phyloP scores from a whole-genome alignment of 2,888 invertebrate genomes.

The Syritta pipiens region DNA sequence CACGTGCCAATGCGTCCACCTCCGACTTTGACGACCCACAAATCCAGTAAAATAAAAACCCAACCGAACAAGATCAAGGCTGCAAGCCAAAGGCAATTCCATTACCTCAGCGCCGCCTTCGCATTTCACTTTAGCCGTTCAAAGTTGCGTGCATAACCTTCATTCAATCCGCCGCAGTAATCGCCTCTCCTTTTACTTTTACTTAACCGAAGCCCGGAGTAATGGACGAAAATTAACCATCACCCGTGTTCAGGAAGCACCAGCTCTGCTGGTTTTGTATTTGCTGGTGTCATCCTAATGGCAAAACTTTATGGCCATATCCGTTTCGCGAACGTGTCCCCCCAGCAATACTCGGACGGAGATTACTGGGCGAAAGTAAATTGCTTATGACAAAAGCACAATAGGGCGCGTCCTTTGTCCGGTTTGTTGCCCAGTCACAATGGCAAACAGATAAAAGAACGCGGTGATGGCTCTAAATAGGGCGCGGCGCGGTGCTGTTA shows the following conservation, averaged over 20 bases:
- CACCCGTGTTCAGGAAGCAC: too few relatives aligned
- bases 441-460: slow-evolving; percentile 30
- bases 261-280: too few relatives aligned
- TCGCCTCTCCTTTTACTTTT: background rate
- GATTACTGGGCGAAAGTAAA: slow-evolving; percentile 11
- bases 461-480: background rate
- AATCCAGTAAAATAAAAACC: background rate
- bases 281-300: slow-evolving; percentile 3
- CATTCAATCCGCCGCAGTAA: too few relatives aligned
- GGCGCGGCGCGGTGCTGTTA: slow-evolving; percentile 14
- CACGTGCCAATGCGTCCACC: background rate
- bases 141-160: slow-evolving; percentile 10
- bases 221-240: slow-evolving; percentile 4
- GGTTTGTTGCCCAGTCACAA: slow-evolving; percentile 8
- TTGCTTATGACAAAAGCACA: slow-evolving; percentile 36
- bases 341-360: background rate
- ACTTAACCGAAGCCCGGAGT: background rate
- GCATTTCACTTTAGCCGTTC: background rate
- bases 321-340: slow-evolving; percentile 18
- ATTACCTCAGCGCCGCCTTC: background rate
- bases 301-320: slow-evolving; percentile 13
- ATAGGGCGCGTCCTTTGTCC: slow-evolving; percentile 18
- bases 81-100: slow-evolving; percentile 4
- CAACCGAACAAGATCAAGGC: background rate
- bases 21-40: background rate